Conservation (phyloP, 2,888 invertebrate genomes). For the Mythimna impura region DNA sequence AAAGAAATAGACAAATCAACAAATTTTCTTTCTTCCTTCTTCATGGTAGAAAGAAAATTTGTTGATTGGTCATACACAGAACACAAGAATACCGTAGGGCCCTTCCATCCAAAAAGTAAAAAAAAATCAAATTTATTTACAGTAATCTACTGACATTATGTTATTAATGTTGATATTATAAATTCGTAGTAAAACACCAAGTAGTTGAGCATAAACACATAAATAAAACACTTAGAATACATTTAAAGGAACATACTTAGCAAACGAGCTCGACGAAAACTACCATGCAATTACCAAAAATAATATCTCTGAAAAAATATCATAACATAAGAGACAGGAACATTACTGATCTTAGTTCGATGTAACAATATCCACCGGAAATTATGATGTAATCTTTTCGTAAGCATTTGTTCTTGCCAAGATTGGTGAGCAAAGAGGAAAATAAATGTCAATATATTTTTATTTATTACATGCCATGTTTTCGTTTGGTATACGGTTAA, state of each 20-base stretch:
- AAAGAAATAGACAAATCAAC: too few relatives aligned
- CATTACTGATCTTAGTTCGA: slow-evolving; percentile 16
- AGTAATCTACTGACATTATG: too few relatives aligned
- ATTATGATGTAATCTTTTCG: slow-evolving; percentile 25
- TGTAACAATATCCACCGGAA: slow-evolving; percentile 19
- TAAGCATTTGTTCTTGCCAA: slow-evolving; percentile 25
- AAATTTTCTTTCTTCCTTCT: too few relatives aligned
- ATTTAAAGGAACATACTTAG: too few relatives aligned
- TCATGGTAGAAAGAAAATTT: not conserved
- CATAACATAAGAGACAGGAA: not conserved
- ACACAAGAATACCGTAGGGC: too few relatives aligned
- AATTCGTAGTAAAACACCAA: too few relatives aligned
- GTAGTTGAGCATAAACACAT: not conserved
- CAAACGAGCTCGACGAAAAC: too few relatives aligned
- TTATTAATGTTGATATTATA: too few relatives aligned
- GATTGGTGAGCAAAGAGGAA: slow-evolving; percentile 25
- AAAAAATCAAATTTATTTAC: too few relatives aligned
- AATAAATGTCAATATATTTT: slow-evolving; percentile 20
- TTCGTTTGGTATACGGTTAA: slow-evolving; percentile 6
- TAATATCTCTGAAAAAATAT: slow-evolving; percentile 1
- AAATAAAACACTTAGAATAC: too few relatives aligned
- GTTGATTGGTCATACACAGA: too few relatives aligned
- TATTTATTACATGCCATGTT: slow-evolving; percentile 29
- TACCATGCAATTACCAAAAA: not conserved
- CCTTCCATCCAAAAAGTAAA: not conserved